These are phyloP conservation scores for Atrichornis clamosus DNA, from an alignment of 2,113 vertebrate genomes.

Conservation along the genomic window DNA sequence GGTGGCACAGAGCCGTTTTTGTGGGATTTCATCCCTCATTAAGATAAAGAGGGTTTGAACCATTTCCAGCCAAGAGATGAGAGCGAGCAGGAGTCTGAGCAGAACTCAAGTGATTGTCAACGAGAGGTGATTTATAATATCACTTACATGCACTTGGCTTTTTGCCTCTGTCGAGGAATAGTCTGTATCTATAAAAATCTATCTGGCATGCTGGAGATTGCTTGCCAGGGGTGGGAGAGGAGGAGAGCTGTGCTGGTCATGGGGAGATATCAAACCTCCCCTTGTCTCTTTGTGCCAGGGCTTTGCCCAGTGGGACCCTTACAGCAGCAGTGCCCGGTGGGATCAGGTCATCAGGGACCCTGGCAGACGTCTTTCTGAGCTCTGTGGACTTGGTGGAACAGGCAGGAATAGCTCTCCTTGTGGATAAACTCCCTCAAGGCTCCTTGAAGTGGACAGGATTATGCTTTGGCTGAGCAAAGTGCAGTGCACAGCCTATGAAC, in stretches of 20 bases:
- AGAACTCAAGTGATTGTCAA: slow-evolving; percentile 48
- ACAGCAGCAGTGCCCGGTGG: background rate
- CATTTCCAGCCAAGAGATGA: slow-evolving; percentile 49
- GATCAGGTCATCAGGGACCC: background rate
- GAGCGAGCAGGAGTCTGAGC: slow-evolving; percentile 29
- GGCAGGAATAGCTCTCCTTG: background rate
- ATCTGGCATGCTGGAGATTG: background rate
- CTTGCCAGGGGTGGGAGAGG: background rate
- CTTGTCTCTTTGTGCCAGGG: accelerated
- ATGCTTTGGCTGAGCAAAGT: background rate
- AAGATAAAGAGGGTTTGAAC: slow-evolving; percentile 62
- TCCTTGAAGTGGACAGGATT: background rate
- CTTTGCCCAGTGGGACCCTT: background rate
- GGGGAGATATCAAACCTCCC: background rate
- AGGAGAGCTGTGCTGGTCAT: background rate
- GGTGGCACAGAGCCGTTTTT: background rate
- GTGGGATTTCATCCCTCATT: slow-evolving; percentile 58
- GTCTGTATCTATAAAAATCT: slow-evolving; percentile 53
- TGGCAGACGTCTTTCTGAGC: background rate
- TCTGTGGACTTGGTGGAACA: background rate
- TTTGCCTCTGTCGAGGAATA: slow-evolving; percentile 32
- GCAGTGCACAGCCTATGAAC: accelerated
- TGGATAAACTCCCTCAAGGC: background rate
- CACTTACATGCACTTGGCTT: slow-evolving; percentile 52
- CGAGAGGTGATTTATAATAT: slow-evolving; percentile 62